Base-by-base conservation (phyloP, 2,113 vertebrate species). In the Saccopteryx leptura region DNA sequence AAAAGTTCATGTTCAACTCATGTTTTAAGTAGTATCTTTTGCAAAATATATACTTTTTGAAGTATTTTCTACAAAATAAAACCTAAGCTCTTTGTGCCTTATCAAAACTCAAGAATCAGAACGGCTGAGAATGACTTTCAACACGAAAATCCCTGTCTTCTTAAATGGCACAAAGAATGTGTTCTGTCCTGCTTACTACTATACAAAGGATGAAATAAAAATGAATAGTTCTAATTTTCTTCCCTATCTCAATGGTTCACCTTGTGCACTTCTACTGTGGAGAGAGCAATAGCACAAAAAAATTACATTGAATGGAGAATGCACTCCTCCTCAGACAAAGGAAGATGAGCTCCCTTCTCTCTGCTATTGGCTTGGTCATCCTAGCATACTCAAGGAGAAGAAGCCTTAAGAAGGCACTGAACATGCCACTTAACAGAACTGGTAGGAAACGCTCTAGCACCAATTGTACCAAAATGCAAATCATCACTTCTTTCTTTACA, bases 71-170 rank as follows among this genome's bases (percentile, higher is more conserved):
- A 3, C 9, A 91, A 93, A 93, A 88, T 17, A 85, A 28, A 92
- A 23, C 56, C 46, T 82, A 79, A 63, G 46, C 39, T 68, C 86
- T 63, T 63, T 88, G 58, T 91, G 39, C 65, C 33, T 93, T 82
- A 89, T 54, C 23, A 95, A 96, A 91, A 86, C 26, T 93, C 61
- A 96, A 91, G 61, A 71, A 90, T 95, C 31, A 84, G 50, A 86
- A 83, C 24, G 33, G 15, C 28, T 58, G 31, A 31, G 10, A 75
- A 90, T 66, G 24, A 83, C 50, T 72, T 84, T 61, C 33, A 81
- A 93, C 52, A 75, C 9, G n/a, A 89, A 85, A 87, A 92, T 84
- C 10, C 10, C 66, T n/a, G 52, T 15, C 26, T 28, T 15, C 26
- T 28, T 66, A 89, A 82, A 65, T 68, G 15, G 71, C 74, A 89